A percentile compares a stretch with the other conserved stretches of the same genome.
Evolutionary conservation across 2,113 vertebrate species (phyloP).

Genomic region (Toxostoma redivivum): DNA sequence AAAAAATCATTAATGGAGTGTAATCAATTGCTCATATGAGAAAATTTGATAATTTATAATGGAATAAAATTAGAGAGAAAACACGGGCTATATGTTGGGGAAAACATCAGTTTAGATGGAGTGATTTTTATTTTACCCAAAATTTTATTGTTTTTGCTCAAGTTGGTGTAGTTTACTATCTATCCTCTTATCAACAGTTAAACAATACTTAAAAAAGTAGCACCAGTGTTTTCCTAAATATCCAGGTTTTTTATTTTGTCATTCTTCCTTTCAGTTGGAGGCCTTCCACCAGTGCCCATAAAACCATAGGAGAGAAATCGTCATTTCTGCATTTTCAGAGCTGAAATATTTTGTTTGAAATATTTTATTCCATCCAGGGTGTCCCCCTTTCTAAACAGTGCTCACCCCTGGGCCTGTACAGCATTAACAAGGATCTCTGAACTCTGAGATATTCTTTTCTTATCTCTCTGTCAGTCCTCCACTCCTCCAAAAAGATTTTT

Average conservation of each 20-base stretch:
- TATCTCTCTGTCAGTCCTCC: background rate
- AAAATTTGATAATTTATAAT: background rate
- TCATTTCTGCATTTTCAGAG: background rate
- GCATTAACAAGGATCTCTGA: background rate
- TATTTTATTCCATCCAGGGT: fast-evolving
- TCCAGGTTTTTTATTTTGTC: fast-evolving
- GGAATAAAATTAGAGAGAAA: background rate
- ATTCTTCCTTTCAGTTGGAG: background rate
- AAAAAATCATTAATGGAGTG: fast-evolving
- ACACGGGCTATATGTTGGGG: fast-evolving
- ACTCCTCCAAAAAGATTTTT: background rate
- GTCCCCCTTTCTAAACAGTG: background rate
- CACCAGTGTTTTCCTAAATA: background rate
- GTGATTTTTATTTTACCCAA: background rate
- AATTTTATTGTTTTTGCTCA: background rate
- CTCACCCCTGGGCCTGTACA: background rate
- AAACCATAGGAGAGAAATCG: background rate
- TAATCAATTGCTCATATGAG: background rate
- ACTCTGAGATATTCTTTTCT: background rate
- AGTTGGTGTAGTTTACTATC: background rate
- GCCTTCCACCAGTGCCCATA: background rate
- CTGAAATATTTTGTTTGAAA: background rate
- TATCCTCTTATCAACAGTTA: background rate
- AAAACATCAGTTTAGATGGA: background rate
- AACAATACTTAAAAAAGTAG: background rate